These are phyloP conservation scores for Anas bahamensis DNA, from an alignment of 2,797 vertebrate genomes.

Conservation along the genomic window DNA sequence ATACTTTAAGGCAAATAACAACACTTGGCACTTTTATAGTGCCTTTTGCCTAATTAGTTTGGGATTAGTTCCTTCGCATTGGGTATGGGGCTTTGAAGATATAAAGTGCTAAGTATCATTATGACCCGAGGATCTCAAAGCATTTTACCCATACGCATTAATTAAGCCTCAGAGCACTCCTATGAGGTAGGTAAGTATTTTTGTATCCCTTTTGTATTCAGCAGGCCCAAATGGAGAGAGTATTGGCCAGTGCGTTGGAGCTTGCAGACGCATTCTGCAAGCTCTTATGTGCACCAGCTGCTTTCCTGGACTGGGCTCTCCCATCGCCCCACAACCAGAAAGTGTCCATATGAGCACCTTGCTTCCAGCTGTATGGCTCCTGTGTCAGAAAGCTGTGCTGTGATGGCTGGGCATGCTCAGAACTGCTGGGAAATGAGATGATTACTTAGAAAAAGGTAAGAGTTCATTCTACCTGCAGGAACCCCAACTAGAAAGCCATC, in stretches of 20 bases:
- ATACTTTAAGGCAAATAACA: slow-evolving; percentile 76
- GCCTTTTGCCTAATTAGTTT: slow-evolving; percentile 75
- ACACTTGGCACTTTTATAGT: slow-evolving; percentile 74
- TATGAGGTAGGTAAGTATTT: slow-evolving; percentile 50
- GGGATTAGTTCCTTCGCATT: slow-evolving; percentile 63
- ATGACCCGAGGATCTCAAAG: slow-evolving; percentile 70
- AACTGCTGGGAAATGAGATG: neutral
- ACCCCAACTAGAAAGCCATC: neutral
- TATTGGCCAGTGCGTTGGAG: neutral
- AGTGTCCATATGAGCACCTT: neutral
- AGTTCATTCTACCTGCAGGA: neutral
- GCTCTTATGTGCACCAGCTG: neutral
- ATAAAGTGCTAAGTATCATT: slow-evolving; percentile 72
- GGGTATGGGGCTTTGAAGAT: slow-evolving; percentile 75
- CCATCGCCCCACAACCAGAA: neutral
- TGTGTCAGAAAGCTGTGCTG: neutral
- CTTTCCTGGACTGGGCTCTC: neutral
- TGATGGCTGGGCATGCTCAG: neutral
- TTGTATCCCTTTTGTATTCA: neutral
- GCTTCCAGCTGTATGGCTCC: neutral
- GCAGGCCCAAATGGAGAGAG: neutral
- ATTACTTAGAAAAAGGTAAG: neutral
- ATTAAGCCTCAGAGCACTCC: slow-evolving; percentile 50
- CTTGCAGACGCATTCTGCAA: neutral
- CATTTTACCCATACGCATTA: slow-evolving; percentile 54